Evolutionary conservation across 2,888 invertebrate species (phyloP).

Genomic region (Thalpophila matura): DNA sequence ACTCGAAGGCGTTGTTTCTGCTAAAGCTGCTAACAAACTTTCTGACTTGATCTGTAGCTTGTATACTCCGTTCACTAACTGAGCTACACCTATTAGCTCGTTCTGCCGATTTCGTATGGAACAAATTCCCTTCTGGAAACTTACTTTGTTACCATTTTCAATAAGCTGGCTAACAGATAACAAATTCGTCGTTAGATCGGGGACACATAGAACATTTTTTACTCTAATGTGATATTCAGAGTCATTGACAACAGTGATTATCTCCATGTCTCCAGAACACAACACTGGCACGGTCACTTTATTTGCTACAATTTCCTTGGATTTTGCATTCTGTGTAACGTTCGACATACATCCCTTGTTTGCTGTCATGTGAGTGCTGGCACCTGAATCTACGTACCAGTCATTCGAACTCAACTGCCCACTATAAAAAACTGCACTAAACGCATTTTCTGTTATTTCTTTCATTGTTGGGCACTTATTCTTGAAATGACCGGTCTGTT

Average conservation of each 20-base stretch:
- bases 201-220: neutral
- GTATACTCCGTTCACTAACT: neutral
- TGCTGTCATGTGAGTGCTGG: too few relatives aligned
- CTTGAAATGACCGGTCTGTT: too few relatives aligned
- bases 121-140: neutral
- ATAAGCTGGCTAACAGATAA: slow-evolving; percentile 1
- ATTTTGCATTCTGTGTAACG: too few relatives aligned
- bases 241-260: neutral
- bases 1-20: neutral
- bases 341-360: too few relatives aligned
- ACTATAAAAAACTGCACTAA: too few relatives aligned
- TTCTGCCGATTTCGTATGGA: neutral
- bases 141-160: neutral
- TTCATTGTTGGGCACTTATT: too few relatives aligned
- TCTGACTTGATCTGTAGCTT: neutral
- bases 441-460: too few relatives aligned
- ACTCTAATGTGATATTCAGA: neutral
- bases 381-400: too few relatives aligned
- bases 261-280: neutral
- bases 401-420: too few relatives aligned
- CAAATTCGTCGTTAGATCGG: neutral
- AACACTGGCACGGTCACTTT: neutral
- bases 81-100: neutral
- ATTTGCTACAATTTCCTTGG: slow-evolving; percentile 3
- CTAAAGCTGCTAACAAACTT: neutral